Base-by-base conservation (phyloP, 2,797 vertebrate species). In the Crypturellus tataupa region DNA sequence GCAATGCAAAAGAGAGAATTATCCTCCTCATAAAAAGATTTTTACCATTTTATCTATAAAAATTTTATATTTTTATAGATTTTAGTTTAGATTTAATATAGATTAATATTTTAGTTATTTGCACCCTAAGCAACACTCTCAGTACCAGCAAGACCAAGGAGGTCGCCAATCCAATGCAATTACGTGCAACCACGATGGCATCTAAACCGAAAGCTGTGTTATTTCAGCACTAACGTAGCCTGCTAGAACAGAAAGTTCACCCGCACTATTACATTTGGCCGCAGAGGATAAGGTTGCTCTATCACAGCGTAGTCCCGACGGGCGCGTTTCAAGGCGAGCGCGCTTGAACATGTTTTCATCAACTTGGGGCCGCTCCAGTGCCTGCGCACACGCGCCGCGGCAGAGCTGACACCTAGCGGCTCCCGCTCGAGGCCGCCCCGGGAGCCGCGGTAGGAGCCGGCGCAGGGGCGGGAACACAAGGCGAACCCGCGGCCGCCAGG, bases 101-200 rank as follows among this genome's bases (percentile, higher is more conserved):
- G 37, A 39, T 39, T 39, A 39, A 39, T 13, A 16, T 1, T 68
- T 35, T 2, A 67, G 35, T 27, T 70, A 56, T 6, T 92, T 56
- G 68, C n/a, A 23, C 59, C 19, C 5, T 2, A 63, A 46, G 46
- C 12, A 65, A 6, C 0, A 1, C 7, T 2, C 64, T 40, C 11
- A 17, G n/a, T 6, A 79, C 7, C 63, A 9, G 24, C n/a, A 68
- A 25, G 37, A 9, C 49, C 40, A 55, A 55, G 29, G 59, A 0
- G 2, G 0, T 1, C 1, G 17, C 25, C 76, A 85, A 80, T 83
- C 68, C 39, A 47, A 46, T 0, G 62, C 0, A 11, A 88, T 69
- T 24, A 53, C 0, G 12, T n/a, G 65, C 35, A 83, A 78, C 23
- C 39, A 68, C 4, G 62, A 68, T 5, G 53, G 65, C 16, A 80